A percentile compares a stretch with the other conserved stretches of the same genome.
Conservation (phyloP, 2,113 vertebrate genomes). For the Actenoides hombroni region DNA sequence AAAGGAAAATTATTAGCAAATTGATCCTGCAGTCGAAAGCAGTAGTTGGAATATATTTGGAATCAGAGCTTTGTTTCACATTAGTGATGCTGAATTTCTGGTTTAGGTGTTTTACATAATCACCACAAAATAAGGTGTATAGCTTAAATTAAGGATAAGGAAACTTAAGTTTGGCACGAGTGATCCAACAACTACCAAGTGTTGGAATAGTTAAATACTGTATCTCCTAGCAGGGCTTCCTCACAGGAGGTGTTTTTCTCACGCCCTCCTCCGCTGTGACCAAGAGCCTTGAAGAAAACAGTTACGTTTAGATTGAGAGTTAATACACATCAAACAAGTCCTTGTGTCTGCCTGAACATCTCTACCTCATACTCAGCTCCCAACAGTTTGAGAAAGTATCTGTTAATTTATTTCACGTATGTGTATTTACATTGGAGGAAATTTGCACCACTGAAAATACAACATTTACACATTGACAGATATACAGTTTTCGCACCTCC, state of each 20-base stretch:
- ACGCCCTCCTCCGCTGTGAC: not conserved
- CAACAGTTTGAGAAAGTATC: not conserved
- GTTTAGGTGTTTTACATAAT: not conserved
- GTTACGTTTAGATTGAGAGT: not conserved
- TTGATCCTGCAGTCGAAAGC: not conserved
- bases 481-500: slow-evolving; percentile 4
- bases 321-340: not conserved
- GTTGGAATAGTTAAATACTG: not conserved
- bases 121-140: not conserved
- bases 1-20: not conserved
- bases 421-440: slow-evolving; percentile 46
- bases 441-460: slow-evolving; percentile 35
- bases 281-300: not conserved
- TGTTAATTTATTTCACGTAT: slow-evolving; percentile 36
- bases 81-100: not conserved
- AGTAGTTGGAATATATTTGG: not conserved
- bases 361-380: not conserved
- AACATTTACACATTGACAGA: slow-evolving; percentile 69
- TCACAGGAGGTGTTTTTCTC: not conserved
- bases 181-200: not conserved
- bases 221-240: not conserved
- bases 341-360: not conserved
- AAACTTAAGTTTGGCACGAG: not conserved
- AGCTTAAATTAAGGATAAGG: not conserved
- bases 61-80: not conserved